Base-by-base conservation (phyloP, 2,888 invertebrate genomes). In the Prosapia bicincta region DNA sequence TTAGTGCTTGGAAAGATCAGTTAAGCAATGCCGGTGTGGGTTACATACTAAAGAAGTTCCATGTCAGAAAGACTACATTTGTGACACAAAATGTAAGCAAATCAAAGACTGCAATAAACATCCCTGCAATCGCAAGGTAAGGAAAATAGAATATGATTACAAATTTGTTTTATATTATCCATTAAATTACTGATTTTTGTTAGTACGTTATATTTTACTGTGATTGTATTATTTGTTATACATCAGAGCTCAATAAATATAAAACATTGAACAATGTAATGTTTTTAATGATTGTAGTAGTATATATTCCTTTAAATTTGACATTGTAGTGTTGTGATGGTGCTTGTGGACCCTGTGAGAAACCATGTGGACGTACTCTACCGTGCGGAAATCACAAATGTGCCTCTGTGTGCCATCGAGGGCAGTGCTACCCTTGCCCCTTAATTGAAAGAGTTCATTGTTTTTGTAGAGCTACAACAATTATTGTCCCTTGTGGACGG, bases 371-470 rank as follows among this genome's bases (percentile, higher is more conserved):
- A 43, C 92, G 92, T 81, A 90, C 90, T 0, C 85, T 98, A 9
- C 91, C 91, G 28, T 98, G 98, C 84, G 91, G 93, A 15, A 93
- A 94, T 77, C 98, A 98, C 84, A 96, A 95, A 84, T 96, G 96
- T 82, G 85, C 88, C 2, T 92, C 91, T 68, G 88, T 92, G 9
- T 96, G 96, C 83, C 96, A 96, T 82, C 88, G 88, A 79, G 94
- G 95, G 0, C 92, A 91, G 0, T 96, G 96, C 83, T 96, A 94
- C 84, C 96, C 96, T 0, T 96, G 96, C 81, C 90, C 89, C 0
- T 85, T 90, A 75, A 92, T 91, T 3, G 90, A 90, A 79, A 88
- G 92, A 1, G 88, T 91, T 13, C 86, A 85, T 23, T 98, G 98
- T 82, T 89, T 90, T 75, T 98, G 98, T 84, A 94, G 95, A 68